Evolutionary conservation across 2,888 invertebrate genomes (phyloP).

Genomic region (Congeria kusceri): DNA sequence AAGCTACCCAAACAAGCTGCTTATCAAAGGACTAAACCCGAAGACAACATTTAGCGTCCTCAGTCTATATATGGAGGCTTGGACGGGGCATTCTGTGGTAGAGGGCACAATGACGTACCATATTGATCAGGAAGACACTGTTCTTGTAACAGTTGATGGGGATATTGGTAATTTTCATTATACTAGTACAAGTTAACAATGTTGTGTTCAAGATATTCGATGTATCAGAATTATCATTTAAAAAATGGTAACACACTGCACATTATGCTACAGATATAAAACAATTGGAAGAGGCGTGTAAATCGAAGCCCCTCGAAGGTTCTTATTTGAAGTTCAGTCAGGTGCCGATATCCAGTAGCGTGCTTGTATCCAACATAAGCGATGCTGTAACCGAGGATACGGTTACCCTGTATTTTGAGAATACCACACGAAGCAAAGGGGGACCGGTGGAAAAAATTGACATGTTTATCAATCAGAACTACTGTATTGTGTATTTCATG

Average conservation of each 20-base stretch:
- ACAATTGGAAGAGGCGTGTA: conserved; percentile 27
- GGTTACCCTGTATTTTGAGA: conserved; percentile 65
- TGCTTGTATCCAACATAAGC: conserved; percentile 54
- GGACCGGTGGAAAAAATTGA: conserved; percentile 33
- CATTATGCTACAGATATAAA: not conserved
- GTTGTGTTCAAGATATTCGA: too few relatives aligned
- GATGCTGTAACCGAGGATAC: conserved; percentile 39
- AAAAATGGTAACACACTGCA: too few relatives aligned
- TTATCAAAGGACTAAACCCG: conserved; percentile 39
- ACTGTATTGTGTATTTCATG: conserved; percentile 40
- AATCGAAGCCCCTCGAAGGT: conserved; percentile 47
- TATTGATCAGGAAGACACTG: conserved; percentile 13
- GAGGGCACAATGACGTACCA: conserved; percentile 13
- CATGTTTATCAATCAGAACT: conserved; percentile 22
- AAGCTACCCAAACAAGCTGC: conserved; percentile 30
- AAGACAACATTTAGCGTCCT: conserved; percentile 30
- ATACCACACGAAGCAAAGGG: conserved; percentile 54
- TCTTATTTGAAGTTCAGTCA: conserved; percentile 33
- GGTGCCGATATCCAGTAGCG: conserved; percentile 57
- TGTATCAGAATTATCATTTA: too few relatives aligned
- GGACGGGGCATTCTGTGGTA: not conserved
- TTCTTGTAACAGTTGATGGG: conserved; percentile 9
- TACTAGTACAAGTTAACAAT: too few relatives aligned
- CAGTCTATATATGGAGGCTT: conserved; percentile 38
- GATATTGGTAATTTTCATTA: conserved; percentile 2